Percentiles rank a stretch among this genome's conserved stretches.
Conservation (phyloP, 2,888 invertebrate genomes). For the Pharmacophagus antenor region DNA sequence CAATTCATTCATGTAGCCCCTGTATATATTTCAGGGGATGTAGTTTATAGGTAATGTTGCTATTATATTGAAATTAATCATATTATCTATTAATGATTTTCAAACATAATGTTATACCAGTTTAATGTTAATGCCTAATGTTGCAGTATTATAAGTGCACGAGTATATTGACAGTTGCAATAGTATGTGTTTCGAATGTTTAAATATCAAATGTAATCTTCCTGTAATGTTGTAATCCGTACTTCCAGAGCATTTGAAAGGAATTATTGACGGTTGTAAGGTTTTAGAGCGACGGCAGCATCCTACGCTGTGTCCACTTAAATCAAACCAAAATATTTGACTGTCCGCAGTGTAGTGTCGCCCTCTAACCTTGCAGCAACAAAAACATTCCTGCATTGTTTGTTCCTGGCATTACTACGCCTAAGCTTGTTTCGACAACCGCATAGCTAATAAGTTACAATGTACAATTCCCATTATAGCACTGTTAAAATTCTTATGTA, state of each 20-base stretch:
- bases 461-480: conserved; percentile 69
- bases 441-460: conserved; percentile 52
- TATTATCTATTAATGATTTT: conserved; percentile 34
- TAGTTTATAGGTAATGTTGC: conserved; percentile 68
- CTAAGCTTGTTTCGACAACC: conserved; percentile 61
- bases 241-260: conserved; percentile 47
- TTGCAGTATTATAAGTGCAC: conserved; percentile 24
- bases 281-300: conserved; percentile 62
- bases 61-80: conserved; percentile 49
- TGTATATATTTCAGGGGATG: conserved; percentile 58
- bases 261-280: conserved; percentile 54
- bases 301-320: conserved; percentile 67
- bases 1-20: conserved; percentile 72
- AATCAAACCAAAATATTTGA: conserved; percentile 68
- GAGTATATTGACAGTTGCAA: conserved; percentile 10
- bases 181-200: conserved; percentile 12
- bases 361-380: conserved; percentile 45
- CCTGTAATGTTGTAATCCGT: conserved; percentile 41
- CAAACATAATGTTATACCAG: conserved; percentile 7
- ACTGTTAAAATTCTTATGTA: conserved; percentile 79
- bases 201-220: conserved; percentile 30
- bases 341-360: conserved; percentile 69
- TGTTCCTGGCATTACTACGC: conserved; percentile 61
- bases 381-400: conserved; percentile 50
- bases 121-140: conserved; percentile 19